Evolutionary conservation across 2,888 invertebrate species (phyloP).

Genomic region (Digitonthophagus gazella): DNA sequence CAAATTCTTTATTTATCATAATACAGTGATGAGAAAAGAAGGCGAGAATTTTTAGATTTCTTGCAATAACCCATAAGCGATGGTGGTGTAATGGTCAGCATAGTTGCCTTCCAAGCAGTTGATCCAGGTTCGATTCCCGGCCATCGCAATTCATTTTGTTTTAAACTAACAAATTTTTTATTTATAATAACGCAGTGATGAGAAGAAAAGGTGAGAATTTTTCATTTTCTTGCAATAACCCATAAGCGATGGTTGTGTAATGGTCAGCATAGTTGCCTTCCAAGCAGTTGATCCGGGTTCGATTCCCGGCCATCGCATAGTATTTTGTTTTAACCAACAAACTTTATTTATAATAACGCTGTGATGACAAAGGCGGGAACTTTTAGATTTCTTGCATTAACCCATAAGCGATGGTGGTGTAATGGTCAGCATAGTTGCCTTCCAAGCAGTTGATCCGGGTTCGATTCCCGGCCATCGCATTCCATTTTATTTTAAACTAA

Average conservation of each 20-base stretch:
- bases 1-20: too few species aligned
- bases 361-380: too few species aligned
- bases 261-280: slow-evolving; percentile 54
- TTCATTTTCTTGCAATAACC: neutral
- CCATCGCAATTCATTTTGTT: too few species aligned
- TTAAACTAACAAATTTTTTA: too few species aligned
- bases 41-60: too few species aligned
- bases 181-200: too few species aligned
- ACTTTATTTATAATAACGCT: too few species aligned
- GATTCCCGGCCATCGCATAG: slow-evolving; percentile 50
- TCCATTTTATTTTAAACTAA: too few species aligned
- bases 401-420: slow-evolving; percentile 38
- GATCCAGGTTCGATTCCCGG: slow-evolving; percentile 54
- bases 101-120: slow-evolving; percentile 54
- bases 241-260: slow-evolving; percentile 41
- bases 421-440: slow-evolving; percentile 54
- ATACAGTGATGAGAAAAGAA: too few species aligned
- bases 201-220: too few species aligned
- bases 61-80: neutral
- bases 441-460: slow-evolving; percentile 54
- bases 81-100: slow-evolving; percentile 51
- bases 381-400: neutral
- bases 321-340: too few species aligned
- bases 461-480: slow-evolving; percentile 51
- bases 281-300: slow-evolving; percentile 54